phyloP scores from a whole-genome alignment of 1,140 invertebrate genomes.

The Epicauta chinensis region DNA sequence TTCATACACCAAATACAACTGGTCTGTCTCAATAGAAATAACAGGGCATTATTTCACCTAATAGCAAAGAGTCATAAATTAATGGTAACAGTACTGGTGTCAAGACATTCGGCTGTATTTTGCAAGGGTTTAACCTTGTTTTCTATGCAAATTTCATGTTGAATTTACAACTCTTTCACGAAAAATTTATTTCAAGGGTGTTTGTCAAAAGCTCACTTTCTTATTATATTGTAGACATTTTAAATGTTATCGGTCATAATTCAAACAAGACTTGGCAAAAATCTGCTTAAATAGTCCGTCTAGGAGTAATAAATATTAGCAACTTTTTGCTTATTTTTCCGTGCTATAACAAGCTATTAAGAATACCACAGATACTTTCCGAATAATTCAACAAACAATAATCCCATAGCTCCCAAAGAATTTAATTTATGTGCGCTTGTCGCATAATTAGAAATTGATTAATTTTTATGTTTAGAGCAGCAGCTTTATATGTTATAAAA shows the following conservation, averaged over 20 bases:
- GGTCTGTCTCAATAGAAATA: slow-evolving; percentile 10
- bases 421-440: slow-evolving; percentile 29
- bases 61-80: slow-evolving; percentile 16
- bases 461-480: slow-evolving; percentile 39
- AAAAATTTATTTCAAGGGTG: slow-evolving; percentile 10
- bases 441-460: slow-evolving; percentile 41
- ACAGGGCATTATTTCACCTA: slow-evolving; percentile 20
- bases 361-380: slow-evolving; percentile 28
- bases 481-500: slow-evolving; percentile 26
- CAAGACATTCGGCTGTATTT: slow-evolving; percentile 6
- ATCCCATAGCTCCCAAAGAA: slow-evolving; percentile 20
- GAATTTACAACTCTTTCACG: slow-evolving; percentile 16
- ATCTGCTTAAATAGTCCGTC: slow-evolving; percentile 6
- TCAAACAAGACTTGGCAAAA: slow-evolving; percentile 5
- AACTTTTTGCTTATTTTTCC: slow-evolving; percentile 29
- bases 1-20: slow-evolving; percentile 7
- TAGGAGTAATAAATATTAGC: slow-evolving; percentile 30
- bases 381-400: slow-evolving; percentile 31
- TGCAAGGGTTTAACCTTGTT: slow-evolving; percentile 24
- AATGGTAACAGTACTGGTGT: slow-evolving; percentile 16
- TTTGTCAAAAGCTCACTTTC: slow-evolving; percentile 5
- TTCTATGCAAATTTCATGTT: slow-evolving; percentile 16
- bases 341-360: slow-evolving; percentile 25
- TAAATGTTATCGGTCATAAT: too few relatives aligned
- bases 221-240: neutral